phyloP scores from a whole-genome alignment of 2,888 invertebrate species.

The Tachina lurida region DNA sequence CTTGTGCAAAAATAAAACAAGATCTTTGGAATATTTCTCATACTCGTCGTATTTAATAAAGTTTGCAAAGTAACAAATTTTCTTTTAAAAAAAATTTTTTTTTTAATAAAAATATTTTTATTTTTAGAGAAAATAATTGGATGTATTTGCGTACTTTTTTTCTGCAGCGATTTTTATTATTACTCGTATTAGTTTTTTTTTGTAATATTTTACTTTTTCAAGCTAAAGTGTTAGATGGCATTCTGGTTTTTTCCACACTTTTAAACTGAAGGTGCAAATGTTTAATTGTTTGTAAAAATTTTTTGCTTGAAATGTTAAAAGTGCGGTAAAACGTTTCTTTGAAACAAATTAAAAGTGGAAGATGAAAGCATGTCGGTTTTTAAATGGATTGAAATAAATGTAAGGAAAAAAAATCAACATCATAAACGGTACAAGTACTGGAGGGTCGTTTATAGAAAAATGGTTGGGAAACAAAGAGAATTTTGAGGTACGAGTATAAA shows the following conservation, averaged over 20 bases:
- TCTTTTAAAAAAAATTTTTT: neutral
- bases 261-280: conserved; percentile 40
- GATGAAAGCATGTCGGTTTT: neutral
- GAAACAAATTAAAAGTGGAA: neutral
- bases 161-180: neutral
- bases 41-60: conserved; percentile 49
- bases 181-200: neutral
- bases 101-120: neutral
- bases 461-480: too few relatives aligned
- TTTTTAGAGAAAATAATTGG: neutral
- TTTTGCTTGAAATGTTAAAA: conserved; percentile 6
- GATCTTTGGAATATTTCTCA: conserved; percentile 28
- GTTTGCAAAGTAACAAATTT: conserved; percentile 39
- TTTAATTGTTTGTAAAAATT: conserved; percentile 52
- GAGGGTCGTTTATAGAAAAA: too few relatives aligned
- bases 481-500: too few relatives aligned
- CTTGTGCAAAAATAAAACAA: neutral
- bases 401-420: neutral
- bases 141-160: neutral
- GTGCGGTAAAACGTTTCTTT: neutral
- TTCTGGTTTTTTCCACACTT: conserved; percentile 5
- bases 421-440: neutral
- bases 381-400: neutral
- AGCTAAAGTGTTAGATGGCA: conserved; percentile 10
- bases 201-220: neutral